Evolutionary conservation across 2,113 vertebrate genomes (phyloP), one percentile per base, ranked within the genome.

Genomic region (Chlamydotis undulata): DNA sequence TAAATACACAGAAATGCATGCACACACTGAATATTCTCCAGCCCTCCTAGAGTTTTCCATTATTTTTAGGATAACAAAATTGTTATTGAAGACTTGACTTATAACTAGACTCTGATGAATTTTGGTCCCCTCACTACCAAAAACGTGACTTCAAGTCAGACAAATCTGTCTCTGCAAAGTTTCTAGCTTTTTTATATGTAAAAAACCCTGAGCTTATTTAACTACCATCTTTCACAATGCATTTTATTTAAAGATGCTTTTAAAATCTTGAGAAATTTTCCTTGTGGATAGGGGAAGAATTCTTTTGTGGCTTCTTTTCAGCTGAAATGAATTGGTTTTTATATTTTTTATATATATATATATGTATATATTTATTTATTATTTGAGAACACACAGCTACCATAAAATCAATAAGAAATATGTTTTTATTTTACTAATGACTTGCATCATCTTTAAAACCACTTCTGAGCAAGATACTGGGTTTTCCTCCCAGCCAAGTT

Each of bases 211-310:
- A 74, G 35, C 9, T 82, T 64, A 71, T 94, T 87, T 82, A 96
- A 68, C 49, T 68, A 7, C 22, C 1, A 0, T 55, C 33, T 89
- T 94, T 89, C 52, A 64, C 56, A 41, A 56, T 71, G 33, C 21
- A 64, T 89, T 93, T 96, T 91, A 60, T 89, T 89, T 89, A 89
- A 93, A 90, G 39, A 82, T 76, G 52, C 6, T 92, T 94, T 90
- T 86, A 88, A 86, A 70, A 69, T 90, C n/a, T 70, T 61, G 55
- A 92, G 31, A 73, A 87, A 15, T 83, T 82, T 71, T 93, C 47
- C 31, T 64, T 56, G 39, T 84, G 29, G 43, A 50, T 81, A 59
- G 19, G 25, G 19, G 13, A 55, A 55, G 39, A 83, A 64, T 47
- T 75, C 33, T 68, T 80, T 74, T 73, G 37, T n/a, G 53, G n/a